A percentile compares a stretch with the other conserved stretches of the same genome.
phyloP scores from a whole-genome alignment of 2,797 vertebrate genomes.

The Loris lydekkerianus region DNA sequence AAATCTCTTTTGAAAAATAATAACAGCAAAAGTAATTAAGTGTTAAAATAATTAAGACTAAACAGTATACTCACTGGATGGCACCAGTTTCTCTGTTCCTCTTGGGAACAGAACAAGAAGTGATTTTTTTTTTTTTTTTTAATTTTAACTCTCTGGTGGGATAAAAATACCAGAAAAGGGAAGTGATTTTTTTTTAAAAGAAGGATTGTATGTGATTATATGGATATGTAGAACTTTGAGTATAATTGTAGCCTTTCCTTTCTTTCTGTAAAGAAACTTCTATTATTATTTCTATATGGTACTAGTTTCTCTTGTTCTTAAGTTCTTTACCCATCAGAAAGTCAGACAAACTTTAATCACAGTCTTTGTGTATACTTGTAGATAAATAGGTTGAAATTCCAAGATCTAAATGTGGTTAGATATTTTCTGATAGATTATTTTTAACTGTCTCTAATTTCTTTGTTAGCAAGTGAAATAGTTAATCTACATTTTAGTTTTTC shows the following conservation, averaged over 20 bases:
- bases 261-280: constrained; percentile 71
- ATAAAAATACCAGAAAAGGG: constrained; percentile 71
- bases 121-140: constrained; percentile 3
- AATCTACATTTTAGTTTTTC: constrained; percentile 49
- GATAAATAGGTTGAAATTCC: constrained; percentile 17
- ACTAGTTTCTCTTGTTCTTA: constrained; percentile 55
- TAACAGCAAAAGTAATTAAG: constrained; percentile 42
- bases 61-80: constrained; percentile 49
- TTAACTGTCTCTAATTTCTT: constrained; percentile 33
- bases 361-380: background rate
- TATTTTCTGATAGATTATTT: constrained; percentile 2
- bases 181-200: constrained; percentile 61
- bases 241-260: constrained; percentile 71
- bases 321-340: background rate
- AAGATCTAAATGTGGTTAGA: background rate
- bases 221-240: constrained; percentile 61
- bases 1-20: constrained; percentile 31
- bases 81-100: constrained; percentile 53
- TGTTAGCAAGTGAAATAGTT: constrained; percentile 46
- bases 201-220: constrained; percentile 50
- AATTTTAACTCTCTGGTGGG: constrained; percentile 57
- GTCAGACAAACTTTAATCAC: constrained; percentile 2
- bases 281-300: constrained; percentile 44
- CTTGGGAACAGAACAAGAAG: constrained; percentile 64
- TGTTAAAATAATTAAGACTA: constrained; percentile 66